Evolutionary conservation across 2,113 vertebrate species (phyloP).

Genomic region (Hiodon tergisus): DNA sequence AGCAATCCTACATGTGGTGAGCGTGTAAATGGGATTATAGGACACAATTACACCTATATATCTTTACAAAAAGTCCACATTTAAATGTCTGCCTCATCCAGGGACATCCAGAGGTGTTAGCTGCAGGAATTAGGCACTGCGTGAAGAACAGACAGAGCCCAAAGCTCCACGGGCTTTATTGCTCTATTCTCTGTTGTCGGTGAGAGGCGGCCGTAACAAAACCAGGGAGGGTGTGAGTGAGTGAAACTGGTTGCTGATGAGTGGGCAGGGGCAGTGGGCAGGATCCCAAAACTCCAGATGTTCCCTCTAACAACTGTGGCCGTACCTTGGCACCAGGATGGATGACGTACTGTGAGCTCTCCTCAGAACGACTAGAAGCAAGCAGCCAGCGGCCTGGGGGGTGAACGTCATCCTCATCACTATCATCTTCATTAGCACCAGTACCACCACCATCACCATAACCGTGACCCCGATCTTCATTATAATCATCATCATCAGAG

Average conservation of each 20-base stretch:
- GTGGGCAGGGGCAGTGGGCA: too few species aligned
- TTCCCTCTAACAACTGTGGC: slow-evolving; percentile 25
- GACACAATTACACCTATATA: neutral
- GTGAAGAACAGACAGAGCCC: too few species aligned
- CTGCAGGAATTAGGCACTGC: neutral
- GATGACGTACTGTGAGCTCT: slow-evolving; percentile 42
- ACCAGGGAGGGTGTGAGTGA: neutral
- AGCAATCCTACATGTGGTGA: neutral
- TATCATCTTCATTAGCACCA: slow-evolving; percentile 8
- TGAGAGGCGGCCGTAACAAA: neutral
- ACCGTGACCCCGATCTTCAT: neutral
- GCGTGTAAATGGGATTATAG: neutral
- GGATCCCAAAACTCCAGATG: too few species aligned
- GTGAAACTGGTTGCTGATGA: slow-evolving; percentile 40
- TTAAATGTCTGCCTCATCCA: neutral
- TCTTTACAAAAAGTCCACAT: neutral
- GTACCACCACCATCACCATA: neutral
- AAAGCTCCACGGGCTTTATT: neutral
- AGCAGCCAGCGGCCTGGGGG: slow-evolving; percentile 13
- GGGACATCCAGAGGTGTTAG: neutral
- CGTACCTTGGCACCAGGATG: slow-evolving; percentile 53
- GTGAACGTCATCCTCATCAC: slow-evolving; percentile 34
- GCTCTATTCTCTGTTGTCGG: neutral
- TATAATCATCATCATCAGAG: neutral
- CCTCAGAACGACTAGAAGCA: neutral